Evolutionary conservation across 1,140 invertebrate species (phyloP), one percentile per base, ranked within the genome.

Genomic region (Zaprionus lachaisei): DNA sequence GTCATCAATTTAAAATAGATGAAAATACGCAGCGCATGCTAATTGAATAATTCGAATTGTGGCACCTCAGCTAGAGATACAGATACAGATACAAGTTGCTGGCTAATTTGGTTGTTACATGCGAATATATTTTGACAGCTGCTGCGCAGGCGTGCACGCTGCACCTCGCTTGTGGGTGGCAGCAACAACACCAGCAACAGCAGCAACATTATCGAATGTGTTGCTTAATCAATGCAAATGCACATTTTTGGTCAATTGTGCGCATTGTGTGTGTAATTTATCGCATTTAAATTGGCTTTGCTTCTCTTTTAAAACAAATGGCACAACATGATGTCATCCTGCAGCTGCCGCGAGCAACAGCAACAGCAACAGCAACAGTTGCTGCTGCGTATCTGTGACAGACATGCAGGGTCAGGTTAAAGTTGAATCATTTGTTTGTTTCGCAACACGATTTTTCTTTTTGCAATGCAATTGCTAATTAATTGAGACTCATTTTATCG

Each of bases 361-460:
- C 7, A 7, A 2, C 6, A 1, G 26, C 20, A 20, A 64, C 26
- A 6, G 61, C 55, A 57, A 68, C 58, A n/a, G 63, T 20, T 58
- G 72, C 55, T 76, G 63, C 58, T 80, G 81, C 68, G 58, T 69
- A 72, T 80, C 69, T 75, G 86, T 92, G 91, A 92, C 91, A 92
- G 91, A 81, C 91, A 87, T 90, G 79, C 91, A 91, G 91, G 91
- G 91, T 92, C 91, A 92, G 91, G 91, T 92, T 92, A 92, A 92
- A 92, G 91, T 92, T 92, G 91, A 92, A 92, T 91, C 91, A 92
- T 91, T 91, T 91, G 79, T 85, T 89, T 79, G 71, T 77, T 77
- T 66, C 44, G 85, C 79, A 74, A 85, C 85, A 89, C 85, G 85
- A 89, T 89, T 89, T 89, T 91, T 90, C 85, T 84, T 80, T 90